Conservation (phyloP, 2,888 invertebrate species). For the Amphimallon solstitiale region DNA sequence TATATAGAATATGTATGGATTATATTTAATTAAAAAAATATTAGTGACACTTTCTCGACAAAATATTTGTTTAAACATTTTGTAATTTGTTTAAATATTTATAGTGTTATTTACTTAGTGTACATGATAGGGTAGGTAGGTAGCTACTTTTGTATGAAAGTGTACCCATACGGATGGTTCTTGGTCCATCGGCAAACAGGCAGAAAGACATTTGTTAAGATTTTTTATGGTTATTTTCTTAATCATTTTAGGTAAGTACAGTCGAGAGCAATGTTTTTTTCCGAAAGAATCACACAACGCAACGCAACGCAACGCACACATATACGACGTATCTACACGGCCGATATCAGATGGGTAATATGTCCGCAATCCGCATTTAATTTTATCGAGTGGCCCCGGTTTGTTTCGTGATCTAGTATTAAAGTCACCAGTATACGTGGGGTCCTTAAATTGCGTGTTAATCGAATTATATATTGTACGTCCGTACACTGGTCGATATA, state of each 20-base stretch:
- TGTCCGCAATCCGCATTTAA: not conserved
- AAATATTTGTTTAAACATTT: too few species aligned
- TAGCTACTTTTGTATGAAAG: too few species aligned
- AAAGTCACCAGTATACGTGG: conserved; percentile 43
- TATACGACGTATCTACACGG: not conserved
- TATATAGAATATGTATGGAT: too few species aligned
- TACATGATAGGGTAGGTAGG: too few species aligned
- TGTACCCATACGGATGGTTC: too few species aligned
- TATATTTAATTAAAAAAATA: too few species aligned
- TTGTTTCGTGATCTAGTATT: conserved; percentile 47
- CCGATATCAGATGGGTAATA: not conserved
- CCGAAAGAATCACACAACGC: conserved; percentile 5
- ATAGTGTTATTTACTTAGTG: too few species aligned
- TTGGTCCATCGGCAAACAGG: too few species aligned
- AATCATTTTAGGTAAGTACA: conserved; percentile 3
- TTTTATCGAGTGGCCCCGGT: not conserved
- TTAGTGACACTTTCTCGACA: too few species aligned
- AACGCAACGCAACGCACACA: too few species aligned
- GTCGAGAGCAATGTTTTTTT: not conserved
- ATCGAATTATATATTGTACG: not conserved
- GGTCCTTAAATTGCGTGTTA: conserved; percentile 1
- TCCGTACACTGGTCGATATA: not conserved
- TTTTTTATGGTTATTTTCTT: conserved; percentile 5
- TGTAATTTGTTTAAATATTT: too few species aligned
- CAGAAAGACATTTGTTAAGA: not conserved